Percentiles rank a stretch among this genome's conserved stretches.
Evolutionary conservation across 2,113 vertebrate genomes (phyloP).

Genomic region (Microtus pennsylvanicus): DNA sequence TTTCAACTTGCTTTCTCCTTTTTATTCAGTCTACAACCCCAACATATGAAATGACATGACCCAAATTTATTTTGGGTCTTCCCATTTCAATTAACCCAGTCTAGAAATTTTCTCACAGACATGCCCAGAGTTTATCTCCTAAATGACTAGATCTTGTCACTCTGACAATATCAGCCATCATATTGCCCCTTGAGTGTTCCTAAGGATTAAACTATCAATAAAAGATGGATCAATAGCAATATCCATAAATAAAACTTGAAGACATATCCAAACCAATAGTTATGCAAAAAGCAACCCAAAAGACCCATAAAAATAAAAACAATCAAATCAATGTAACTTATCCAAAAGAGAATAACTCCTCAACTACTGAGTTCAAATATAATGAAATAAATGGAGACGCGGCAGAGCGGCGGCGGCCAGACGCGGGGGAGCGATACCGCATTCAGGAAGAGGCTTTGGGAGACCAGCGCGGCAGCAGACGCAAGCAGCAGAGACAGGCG

Average conservation of each 20-base stretch:
- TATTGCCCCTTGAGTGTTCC: background rate
- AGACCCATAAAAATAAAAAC: background rate
- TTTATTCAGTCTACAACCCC: background rate
- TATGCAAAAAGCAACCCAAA: background rate
- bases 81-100: background rate
- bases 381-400: too few species aligned
- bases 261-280: background rate
- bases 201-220: background rate
- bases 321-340: background rate
- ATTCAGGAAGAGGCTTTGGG: too few species aligned
- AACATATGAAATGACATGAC: background rate
- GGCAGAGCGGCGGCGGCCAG: too few species aligned
- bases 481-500: too few species aligned
- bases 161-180: background rate
- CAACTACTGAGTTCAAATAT: background rate
- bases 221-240: background rate
- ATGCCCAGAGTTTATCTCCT: background rate
- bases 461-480: too few species aligned
- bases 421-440: too few species aligned
- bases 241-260: background rate
- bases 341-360: background rate
- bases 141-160: background rate
- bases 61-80: background rate
- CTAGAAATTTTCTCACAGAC: background rate
- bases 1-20: background rate